Base-by-base conservation (phyloP, 2,888 invertebrate genomes). In the Alcis repandata region DNA sequence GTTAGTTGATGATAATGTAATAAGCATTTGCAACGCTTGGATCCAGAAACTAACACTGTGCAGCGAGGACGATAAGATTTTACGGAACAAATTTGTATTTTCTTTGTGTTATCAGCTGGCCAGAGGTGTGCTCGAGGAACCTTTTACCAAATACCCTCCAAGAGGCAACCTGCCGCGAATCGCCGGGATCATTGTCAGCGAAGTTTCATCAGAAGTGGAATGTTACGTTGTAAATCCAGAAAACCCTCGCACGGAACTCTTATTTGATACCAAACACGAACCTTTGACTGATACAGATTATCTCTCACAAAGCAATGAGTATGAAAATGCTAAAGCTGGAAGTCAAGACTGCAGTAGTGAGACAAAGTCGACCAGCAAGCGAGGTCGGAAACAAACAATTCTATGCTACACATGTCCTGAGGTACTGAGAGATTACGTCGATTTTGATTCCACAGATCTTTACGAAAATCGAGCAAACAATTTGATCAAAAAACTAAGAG, bases 31-130 rank as follows among this genome's bases (percentile, higher is more conserved):
- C 68, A 87, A 88, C 59, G 79, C 86, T 2, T 93, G 92, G 92
- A 87, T 93, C n/a, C 80, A 86, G 61, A 85, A 85, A 63, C 80
- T 93, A 0, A 86, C 86, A 0, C 72, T 76, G 46, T 87, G 86
- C 53, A 76, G 76, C 2, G 82, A 83, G 1, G 70, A 76, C 9
- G 92, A 93, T 65, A 91, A 90, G 76, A 17, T 51, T 22, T 62
- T 86, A 6, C 81, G 92, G 1, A 92, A 92, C 67, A 91, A 88
- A 69, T 90, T 92, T 48, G 74, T 90, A 1, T 91, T 91, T 68
- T 65, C 80, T 11, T 73, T 93, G 17, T 91, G 90, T 71, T 91
- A 88, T 67, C 92, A 93, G 72, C 73, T 92, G 49, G 84, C 90
- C 4, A 87, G 76, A 75, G 91, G 92, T 2, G 56, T 80, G 0